Evolutionary conservation across 1,140 invertebrate genomes (phyloP), one percentile per base, ranked within the genome.

Genomic region (Tribolium castaneum): DNA sequence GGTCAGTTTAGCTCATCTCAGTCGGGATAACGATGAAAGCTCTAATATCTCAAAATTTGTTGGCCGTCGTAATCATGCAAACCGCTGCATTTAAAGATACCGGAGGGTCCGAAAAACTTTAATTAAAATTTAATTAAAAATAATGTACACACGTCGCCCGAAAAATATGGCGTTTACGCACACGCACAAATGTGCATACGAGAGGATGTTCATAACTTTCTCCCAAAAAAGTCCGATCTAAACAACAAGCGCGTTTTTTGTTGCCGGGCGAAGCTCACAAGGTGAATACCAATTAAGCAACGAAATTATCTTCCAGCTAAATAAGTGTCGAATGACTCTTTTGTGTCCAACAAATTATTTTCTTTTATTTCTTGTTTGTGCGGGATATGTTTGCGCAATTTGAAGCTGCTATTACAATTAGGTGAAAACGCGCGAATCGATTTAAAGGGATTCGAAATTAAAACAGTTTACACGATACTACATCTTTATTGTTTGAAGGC

Each of bases 401-500:
- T 45, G 7, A 45, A 45, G 39, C 39, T 45, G n/a, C 39, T 45
- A 1, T 45, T 10, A 45, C 2, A 9, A 45, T 45, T 45, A 45
- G 2, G 16, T 6, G 13, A 16, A 52, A 13, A 52, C 16, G 51
- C 12, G 16, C 51, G 14, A 59, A 59, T 59, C 19, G 10, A 59
- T 59, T 19, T 13, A 1, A 14, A 12, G 12, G 9, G n/a, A 12
- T 66, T 66, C 4, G 45, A 66, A 66, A 66, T 66, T 34, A 66
- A 66, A 66, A 35, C 30, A 34, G 34, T 66, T 54, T 59, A 59
- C 59, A 35, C 30, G 30, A 16, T n/a, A 66, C 59, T 45, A 45
- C 54, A 25, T 59, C 54, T 25, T 66, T 9, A 66, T 66, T 35
- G 59, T 66, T 66, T 35, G 59, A 66, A 66, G 30, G 25, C 59